These are phyloP conservation scores for Brachystomella parvula DNA, from an alignment of 1,140 invertebrate genomes.

Conservation along the genomic window DNA sequence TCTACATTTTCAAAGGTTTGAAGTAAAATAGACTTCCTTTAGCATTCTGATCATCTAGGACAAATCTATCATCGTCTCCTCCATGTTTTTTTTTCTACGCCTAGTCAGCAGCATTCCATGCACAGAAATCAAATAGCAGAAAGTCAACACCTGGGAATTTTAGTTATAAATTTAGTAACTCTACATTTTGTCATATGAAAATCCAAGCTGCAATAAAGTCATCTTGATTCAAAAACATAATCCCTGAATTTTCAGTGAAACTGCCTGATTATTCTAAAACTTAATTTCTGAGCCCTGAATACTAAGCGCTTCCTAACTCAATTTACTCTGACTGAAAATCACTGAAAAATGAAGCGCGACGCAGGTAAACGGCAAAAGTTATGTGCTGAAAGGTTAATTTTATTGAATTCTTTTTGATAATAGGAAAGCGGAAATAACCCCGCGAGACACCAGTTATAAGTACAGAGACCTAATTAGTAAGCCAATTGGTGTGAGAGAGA, in stretches of 20 bases:
- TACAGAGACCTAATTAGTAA: too few species aligned
- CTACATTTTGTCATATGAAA: background rate
- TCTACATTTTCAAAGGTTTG: background rate
- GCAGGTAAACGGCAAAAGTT: background rate
- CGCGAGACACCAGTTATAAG: too few species aligned
- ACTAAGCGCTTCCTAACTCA: background rate
- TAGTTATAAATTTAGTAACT: too few species aligned
- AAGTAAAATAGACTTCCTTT: background rate
- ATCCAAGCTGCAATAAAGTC: background rate
- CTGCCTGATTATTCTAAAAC: background rate
- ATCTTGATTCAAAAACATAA: background rate
- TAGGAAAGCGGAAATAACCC: background rate
- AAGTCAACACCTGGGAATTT: too few species aligned
- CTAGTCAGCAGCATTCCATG: background rate
- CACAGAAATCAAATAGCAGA: background rate
- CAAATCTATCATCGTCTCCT: too few species aligned
- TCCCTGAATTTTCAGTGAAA: background rate
- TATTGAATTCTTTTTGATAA: background rate
- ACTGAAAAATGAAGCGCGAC: background rate
- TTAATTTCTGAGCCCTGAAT: background rate
- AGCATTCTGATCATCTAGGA: background rate
- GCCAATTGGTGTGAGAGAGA: too few species aligned
- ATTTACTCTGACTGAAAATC: background rate
- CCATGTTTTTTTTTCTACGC: background rate
- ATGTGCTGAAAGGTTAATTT: background rate